Conservation (phyloP, 2,888 invertebrate species). For the Tethea ocularis region DNA sequence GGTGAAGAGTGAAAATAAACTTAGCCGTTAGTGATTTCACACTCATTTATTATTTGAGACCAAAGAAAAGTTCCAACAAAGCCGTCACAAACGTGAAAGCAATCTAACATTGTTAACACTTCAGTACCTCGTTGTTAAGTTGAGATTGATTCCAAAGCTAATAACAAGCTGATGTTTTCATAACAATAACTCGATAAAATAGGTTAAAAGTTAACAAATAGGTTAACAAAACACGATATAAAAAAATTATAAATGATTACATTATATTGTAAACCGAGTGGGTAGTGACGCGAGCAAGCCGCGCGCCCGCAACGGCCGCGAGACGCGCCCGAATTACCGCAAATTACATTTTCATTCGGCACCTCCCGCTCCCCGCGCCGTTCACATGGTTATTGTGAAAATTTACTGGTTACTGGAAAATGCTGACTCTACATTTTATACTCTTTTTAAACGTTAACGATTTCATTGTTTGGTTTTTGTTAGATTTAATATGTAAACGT, state of each 20-base stretch:
- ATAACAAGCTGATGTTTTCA: not conserved
- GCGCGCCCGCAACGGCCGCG: constrained; percentile 40
- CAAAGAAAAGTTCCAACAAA: not conserved
- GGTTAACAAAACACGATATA: too few species aligned
- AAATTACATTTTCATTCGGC: constrained; percentile 76
- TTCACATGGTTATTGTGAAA: constrained; percentile 45
- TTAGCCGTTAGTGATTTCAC: not conserved
- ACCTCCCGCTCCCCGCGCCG: constrained; percentile 35
- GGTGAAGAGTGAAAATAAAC: not conserved
- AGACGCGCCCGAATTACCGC: constrained; percentile 64
- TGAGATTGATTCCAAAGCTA: not conserved
- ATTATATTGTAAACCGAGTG: constrained; percentile 24
- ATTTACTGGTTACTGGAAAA: constrained; percentile 48
- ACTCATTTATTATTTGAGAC: not conserved
- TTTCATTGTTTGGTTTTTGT: constrained; percentile 28
- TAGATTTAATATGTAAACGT: not conserved
- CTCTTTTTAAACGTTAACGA: constrained; percentile 20
- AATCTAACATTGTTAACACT: not conserved
- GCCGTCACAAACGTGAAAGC: not conserved
- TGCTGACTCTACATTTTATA: constrained; percentile 38
- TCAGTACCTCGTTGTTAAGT: not conserved
- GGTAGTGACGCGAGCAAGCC: constrained; percentile 54
- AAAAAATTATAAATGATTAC: too few species aligned
- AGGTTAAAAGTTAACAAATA: constrained; percentile 26
- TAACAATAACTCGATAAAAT: not conserved